phyloP scores from a whole-genome alignment of 2,888 invertebrate species.

The Augochlorella aurata region DNA sequence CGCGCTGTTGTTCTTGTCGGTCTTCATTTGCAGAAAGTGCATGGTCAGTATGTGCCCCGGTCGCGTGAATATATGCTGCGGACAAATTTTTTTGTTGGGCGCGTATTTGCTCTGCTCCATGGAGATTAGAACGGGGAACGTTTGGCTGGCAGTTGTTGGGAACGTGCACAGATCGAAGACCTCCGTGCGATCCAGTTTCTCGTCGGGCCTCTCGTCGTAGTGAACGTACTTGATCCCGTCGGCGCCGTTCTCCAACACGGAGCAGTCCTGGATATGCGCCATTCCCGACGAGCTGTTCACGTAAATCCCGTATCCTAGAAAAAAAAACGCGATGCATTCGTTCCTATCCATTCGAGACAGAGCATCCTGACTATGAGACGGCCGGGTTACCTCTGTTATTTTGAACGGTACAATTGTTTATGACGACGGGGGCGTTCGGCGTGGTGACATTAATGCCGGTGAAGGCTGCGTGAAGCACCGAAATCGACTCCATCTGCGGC shows the following conservation, averaged over 20 bases:
- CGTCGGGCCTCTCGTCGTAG: slow-evolving; percentile 90
- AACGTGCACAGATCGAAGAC: slow-evolving; percentile 93
- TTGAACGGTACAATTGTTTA: slow-evolving; percentile 91
- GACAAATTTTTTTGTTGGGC: slow-evolving; percentile 88
- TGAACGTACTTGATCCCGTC: slow-evolving; percentile 95
- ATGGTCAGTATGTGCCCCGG: slow-evolving; percentile 92
- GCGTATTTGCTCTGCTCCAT: slow-evolving; percentile 91
- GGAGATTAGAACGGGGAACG: slow-evolving; percentile 92
- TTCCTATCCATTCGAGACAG: no score
- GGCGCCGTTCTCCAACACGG: slow-evolving; percentile 92
- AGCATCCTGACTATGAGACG: no score
- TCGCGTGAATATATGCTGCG: slow-evolving; percentile 88
- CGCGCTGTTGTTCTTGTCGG: slow-evolving; percentile 89
- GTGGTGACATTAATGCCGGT: slow-evolving; percentile 95
- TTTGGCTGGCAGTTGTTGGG: slow-evolving; percentile 92
- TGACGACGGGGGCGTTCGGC: slow-evolving; percentile 90
- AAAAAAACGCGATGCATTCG: slow-evolving; percentile 11
- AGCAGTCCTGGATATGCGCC: slow-evolving; percentile 89
- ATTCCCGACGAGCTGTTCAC: slow-evolving; percentile 94
- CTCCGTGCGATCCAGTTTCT: slow-evolving; percentile 88
- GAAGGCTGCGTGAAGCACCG: slow-evolving; percentile 93
- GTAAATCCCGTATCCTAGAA: slow-evolving; percentile 92
- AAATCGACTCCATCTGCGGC: slow-evolving; percentile 92
- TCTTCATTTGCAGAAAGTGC: slow-evolving; percentile 91
- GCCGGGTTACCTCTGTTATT: slow-evolving; percentile 87